Evolutionary conservation across 2,888 invertebrate genomes (phyloP).

Genomic region (Caenorhabditis sp.): DNA sequence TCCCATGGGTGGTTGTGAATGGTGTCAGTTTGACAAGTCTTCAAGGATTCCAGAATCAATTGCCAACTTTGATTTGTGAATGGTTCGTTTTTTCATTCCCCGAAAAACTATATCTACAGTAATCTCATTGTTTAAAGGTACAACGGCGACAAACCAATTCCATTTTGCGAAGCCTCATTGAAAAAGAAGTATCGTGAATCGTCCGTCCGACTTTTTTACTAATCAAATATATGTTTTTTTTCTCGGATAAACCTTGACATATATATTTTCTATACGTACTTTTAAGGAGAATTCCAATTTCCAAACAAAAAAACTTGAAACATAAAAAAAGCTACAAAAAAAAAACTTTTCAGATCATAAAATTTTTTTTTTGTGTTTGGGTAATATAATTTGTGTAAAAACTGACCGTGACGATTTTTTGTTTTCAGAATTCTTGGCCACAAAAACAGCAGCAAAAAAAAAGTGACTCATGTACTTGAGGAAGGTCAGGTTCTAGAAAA

Average conservation of each 20-base stretch:
- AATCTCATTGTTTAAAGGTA: constrained; percentile 21
- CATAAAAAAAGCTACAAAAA: too few species aligned
- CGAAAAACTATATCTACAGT: not conserved
- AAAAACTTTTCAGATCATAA: too few species aligned
- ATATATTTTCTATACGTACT: not conserved
- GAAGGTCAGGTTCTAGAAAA: too few species aligned
- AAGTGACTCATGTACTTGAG: too few species aligned
- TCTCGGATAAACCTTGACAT: not conserved
- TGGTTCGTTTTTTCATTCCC: constrained; percentile 29
- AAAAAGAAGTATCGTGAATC: constrained; percentile 36
- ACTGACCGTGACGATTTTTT: not conserved
- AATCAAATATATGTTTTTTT: constrained; percentile 2
- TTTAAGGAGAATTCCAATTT: too few species aligned
- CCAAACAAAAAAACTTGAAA: too few species aligned
- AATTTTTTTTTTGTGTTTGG: too few species aligned
- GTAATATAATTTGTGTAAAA: not conserved
- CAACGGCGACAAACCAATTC: constrained; percentile 48
- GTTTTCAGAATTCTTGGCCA: not conserved
- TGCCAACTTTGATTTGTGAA: constrained; percentile 52
- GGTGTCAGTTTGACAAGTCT: constrained; percentile 51
- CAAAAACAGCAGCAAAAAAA: not conserved
- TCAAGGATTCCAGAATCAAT: constrained; percentile 44
- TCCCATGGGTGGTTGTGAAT: constrained; percentile 66
- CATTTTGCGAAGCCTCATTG: constrained; percentile 47
- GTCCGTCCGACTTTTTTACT: constrained; percentile 22